phyloP scores from a whole-genome alignment of 92 coral and sea anemone genomes.

The Desmophyllum pertusum region DNA sequence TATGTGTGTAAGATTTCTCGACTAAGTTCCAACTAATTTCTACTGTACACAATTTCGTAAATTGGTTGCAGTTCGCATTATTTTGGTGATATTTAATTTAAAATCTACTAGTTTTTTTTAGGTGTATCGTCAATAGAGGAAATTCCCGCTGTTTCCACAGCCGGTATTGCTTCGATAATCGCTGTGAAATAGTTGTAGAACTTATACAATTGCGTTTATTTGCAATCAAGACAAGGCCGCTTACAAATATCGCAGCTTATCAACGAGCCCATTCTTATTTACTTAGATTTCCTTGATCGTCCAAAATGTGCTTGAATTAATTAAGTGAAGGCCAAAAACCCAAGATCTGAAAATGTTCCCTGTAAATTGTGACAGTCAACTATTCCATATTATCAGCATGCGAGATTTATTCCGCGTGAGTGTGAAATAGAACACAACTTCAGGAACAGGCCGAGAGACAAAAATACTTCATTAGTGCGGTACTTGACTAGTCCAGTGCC shows the following conservation, averaged over 20 bases:
- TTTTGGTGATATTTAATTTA: too few species aligned
- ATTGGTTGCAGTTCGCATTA: too few species aligned
- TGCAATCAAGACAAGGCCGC: background rate
- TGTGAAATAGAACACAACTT: too few species aligned
- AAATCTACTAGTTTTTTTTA: background rate
- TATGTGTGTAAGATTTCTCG: background rate
- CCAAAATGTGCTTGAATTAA: background rate
- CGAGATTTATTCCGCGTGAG: background rate
- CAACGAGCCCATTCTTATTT: too few species aligned
- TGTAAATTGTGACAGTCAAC: background rate
- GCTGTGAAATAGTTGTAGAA: background rate
- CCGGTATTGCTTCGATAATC: background rate
- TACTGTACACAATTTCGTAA: too few species aligned
- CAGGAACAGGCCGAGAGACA: too few species aligned
- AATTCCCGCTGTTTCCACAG: constrained; percentile 2
- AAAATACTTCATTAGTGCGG: too few species aligned
- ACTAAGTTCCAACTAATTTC: background rate
- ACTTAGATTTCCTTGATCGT: too few species aligned
- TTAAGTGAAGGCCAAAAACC: background rate
- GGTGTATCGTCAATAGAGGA: background rate
- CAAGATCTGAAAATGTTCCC: background rate
- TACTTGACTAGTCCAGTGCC: too few species aligned
- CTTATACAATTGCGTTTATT: background rate
- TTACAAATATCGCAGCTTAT: too few species aligned
- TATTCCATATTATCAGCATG: background rate